Base-by-base conservation (phyloP, 2,888 invertebrate genomes). In the Perithous albicinctus region DNA sequence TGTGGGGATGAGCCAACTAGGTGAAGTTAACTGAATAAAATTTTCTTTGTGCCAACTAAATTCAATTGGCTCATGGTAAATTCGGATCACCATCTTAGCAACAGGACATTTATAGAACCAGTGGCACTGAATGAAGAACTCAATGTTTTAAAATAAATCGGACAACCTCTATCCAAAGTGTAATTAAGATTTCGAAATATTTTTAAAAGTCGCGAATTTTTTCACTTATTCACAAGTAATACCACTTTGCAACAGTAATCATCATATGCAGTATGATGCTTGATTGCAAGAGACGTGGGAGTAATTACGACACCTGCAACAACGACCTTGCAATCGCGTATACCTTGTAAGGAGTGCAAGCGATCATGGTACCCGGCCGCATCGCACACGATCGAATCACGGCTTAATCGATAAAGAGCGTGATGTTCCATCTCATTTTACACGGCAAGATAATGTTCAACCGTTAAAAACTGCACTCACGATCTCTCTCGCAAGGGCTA, bases 271-370 rank as follows among this genome's bases (percentile, higher is more conserved):
- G 32, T 15, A 32, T 18, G 59, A 35, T 54, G 63, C 73, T 63
- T 29, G 41, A 78, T 54, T 66, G 48, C 43, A 38, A 69, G 70
- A 73, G 73, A 78, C 54, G 89, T 89, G 88, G 89, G 87, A 89
- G 80, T 87, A 89, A 88, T 89, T 89, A 88, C 89, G 86, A 88
- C 88, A 87, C 78, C 76, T 74, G 67, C 73, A 70, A 70, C 73
- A 83, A 29, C 88, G 89, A 88, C 89, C 89, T 89, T 89, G 89
- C 87, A 87, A 85, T 85, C 87, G 84, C 86, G 84, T 86, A 86
- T 87, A 86, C 86, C 88, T 87, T 87, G 84, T 87, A 86, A 88
- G 88, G 88, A 78, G 86, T 67, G 61, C 87, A 84, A 70, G 79
- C 78, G 77, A 83, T 85, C 70, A 63, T 78, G 61, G 67, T 74